Conservation (phyloP, 2,113 vertebrate species). For the Ceyx cyanopectus region DNA sequence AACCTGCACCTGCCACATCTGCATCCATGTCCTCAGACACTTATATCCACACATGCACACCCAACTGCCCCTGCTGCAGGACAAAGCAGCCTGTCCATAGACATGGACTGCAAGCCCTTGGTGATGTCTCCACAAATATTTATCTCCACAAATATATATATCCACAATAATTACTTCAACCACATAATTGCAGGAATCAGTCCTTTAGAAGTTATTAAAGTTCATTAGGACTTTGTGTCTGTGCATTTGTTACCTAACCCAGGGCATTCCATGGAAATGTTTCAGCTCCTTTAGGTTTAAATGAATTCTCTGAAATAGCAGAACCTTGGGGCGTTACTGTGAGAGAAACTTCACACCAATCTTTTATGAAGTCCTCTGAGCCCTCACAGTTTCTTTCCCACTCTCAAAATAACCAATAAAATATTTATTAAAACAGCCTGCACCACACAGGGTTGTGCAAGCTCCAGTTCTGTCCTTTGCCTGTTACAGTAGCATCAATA, state of each 20-base stretch:
- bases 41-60: fast-evolving
- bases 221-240: background rate
- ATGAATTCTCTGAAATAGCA: slow-evolving; percentile 61
- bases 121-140: background rate
- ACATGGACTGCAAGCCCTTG: background rate
- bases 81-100: background rate
- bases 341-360: slow-evolving; percentile 61
- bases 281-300: slow-evolving; percentile 61
- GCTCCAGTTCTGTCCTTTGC: background rate
- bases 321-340: slow-evolving; percentile 21
- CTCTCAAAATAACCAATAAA: slow-evolving; percentile 57
- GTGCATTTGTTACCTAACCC: slow-evolving; percentile 29
- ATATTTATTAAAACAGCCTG: slow-evolving; percentile 60
- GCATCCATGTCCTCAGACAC: background rate
- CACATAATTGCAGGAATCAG: background rate
- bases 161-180: too few species aligned
- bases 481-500: background rate
- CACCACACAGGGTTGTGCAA: background rate
- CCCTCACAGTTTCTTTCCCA: background rate
- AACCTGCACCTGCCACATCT: background rate
- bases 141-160: too few species aligned
- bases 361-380: slow-evolving; percentile 12
- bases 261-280: slow-evolving; percentile 29
- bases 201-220: background rate
- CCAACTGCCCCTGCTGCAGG: background rate